A percentile compares a stretch with the other conserved stretches of the same genome.
These are phyloP conservation scores for Eufriesea mexicana DNA, from an alignment of 1,140 invertebrate genomes.

Conservation along the genomic window DNA sequence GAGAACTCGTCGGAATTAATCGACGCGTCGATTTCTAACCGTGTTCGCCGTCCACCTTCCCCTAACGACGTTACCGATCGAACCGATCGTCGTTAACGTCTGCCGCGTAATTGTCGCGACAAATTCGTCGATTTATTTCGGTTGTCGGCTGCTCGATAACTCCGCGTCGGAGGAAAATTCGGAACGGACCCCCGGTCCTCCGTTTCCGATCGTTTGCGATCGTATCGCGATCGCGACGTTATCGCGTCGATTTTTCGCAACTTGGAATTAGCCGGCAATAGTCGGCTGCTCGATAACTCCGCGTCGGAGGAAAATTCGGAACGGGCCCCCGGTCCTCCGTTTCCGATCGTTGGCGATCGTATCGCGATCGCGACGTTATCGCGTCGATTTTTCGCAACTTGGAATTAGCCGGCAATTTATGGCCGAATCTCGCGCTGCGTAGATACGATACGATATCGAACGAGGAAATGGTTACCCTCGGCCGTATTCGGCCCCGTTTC, in stretches of 20 bases:
- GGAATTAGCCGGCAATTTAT: no score
- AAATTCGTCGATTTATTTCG: constrained; percentile 17
- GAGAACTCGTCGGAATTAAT: constrained; percentile 35
- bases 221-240: background rate
- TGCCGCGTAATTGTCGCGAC: background rate
- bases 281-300: background rate
- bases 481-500: constrained; percentile 1
- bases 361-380: background rate
- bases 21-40: constrained; percentile 5
- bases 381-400: background rate
- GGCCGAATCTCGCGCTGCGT: no score
- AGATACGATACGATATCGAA: background rate
- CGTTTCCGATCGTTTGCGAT: background rate
- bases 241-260: background rate
- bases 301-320: background rate
- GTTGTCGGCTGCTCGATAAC: background rate
- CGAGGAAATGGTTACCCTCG: background rate
- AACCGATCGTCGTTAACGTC: background rate
- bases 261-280: no score
- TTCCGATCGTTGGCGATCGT: background rate
- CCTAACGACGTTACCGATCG: background rate
- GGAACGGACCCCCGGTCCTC: background rate
- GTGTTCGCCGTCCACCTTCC: background rate
- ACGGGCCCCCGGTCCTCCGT: background rate
- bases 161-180: background rate